phyloP scores from a whole-genome alignment of 1,140 invertebrate species.

The Philotrypesis tridentata region DNA sequence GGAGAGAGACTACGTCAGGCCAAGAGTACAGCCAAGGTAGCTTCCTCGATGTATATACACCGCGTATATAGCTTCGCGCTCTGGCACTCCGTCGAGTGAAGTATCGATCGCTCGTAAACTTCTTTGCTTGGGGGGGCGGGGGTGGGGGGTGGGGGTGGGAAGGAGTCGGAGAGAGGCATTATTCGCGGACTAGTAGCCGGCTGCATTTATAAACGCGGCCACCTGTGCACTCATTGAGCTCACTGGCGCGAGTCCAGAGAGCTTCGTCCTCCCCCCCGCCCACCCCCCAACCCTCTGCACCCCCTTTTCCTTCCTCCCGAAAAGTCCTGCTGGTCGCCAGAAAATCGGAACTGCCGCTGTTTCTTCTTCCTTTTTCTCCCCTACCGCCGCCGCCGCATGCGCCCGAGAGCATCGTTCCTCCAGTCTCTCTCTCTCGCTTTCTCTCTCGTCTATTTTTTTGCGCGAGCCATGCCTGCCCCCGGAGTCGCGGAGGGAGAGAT shows the following conservation, averaged over 20 bases:
- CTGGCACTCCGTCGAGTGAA: neutral
- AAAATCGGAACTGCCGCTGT: constrained; percentile 16
- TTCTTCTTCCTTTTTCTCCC: constrained; percentile 5
- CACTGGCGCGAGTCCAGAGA: constrained; percentile 36
- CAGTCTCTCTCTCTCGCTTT: no score
- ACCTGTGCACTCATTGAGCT: constrained; percentile 42
- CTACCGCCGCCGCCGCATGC: neutral
- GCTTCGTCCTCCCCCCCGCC: neutral
- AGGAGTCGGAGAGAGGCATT: constrained; percentile 4
- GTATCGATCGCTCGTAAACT: constrained; percentile 45
- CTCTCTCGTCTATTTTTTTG: no score
- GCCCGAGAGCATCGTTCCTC: neutral
- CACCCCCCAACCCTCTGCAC: no score
- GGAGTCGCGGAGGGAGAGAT: neutral
- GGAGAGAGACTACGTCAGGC: neutral
- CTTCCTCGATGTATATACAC: neutral
- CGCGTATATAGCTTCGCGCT: neutral
- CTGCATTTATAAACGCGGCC: constrained; percentile 45
- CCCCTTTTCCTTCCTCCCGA: no score
- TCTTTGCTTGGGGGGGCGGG: neutral
- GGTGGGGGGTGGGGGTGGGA: neutral
- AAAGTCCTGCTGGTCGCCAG: neutral
- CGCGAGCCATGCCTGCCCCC: neutral
- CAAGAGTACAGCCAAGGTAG: neutral
- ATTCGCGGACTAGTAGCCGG: neutral